Base-by-base conservation (phyloP, 2,113 vertebrate genomes). In the Machaerirhynchus nigripectus region DNA sequence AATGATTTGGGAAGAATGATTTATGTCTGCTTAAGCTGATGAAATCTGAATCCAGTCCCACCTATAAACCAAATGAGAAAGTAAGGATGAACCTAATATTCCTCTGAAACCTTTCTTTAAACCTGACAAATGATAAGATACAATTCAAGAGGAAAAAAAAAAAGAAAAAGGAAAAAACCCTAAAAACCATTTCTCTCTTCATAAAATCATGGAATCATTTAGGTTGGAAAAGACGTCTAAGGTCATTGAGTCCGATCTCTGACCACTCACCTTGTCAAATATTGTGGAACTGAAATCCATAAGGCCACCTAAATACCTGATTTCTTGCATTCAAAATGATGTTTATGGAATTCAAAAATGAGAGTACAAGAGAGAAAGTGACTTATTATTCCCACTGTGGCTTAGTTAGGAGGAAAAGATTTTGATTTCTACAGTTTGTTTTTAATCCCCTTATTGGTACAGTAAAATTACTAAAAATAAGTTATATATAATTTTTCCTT, bases 391-490 rank as follows among this genome's bases (percentile, higher is more conserved):
- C 93, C 33, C 87, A 81, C 75, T 73, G 65, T 89, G 74, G 23
- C 37, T 95, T 91, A 93, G 95, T 81, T 93, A 96, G 89, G 88
- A 91, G 52, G 68, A 60, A 52, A 84, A 8, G 37, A 3, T 81
- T 96, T 95, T 85, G 73, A 94, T 95, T 95, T 81, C 42, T 89
- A 67, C 8, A 27, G n/a, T 89, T 93, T 68, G 23, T 15, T 75
- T 84, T 89, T 76, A 40, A 73, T 9, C 4, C 26, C 11, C 15
- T 69, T 80, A 15, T 52, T 74, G 21, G 13, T 87, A 39, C 18
- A 61, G 33, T 37, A 64, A 10, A 31, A 7, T 67, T 73, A 21
- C 46, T 49, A 55, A 59, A 82, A 84, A 40, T 37, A 49, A 70
- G 20, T 69, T 61, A 13, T 8, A 28, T 79, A 23, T 53, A 14